Conservation (phyloP, 2,797 vertebrate species). For the Aulostomus chinensis region DNA sequence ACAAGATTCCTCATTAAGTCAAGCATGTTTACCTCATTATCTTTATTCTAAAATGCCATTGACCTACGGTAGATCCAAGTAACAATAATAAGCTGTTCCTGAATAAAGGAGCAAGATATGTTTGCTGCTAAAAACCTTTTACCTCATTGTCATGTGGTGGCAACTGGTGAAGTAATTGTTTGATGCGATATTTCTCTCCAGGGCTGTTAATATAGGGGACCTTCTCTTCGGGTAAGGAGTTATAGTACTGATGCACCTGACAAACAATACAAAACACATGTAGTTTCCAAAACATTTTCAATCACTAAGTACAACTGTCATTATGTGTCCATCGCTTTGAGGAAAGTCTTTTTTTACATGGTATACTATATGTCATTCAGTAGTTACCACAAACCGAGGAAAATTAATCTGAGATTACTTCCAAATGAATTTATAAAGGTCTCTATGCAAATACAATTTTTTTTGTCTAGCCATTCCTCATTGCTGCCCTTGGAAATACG, state of each 20-base stretch:
- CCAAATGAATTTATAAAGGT: constrained; percentile 19
- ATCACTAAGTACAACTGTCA: too few species aligned
- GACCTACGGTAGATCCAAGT: too few species aligned
- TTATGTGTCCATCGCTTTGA: too few species aligned
- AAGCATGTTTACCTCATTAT: neutral
- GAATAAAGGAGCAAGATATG: too few species aligned
- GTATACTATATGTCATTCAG: too few species aligned
- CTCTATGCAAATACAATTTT: constrained; percentile 6
- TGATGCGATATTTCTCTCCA: constrained; percentile 95
- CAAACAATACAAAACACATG: constrained; percentile 12
- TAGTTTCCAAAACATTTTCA: neutral
- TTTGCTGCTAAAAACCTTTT: constrained; percentile 36
- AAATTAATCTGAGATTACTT: constrained; percentile 25
- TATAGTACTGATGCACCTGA: constrained; percentile 99
- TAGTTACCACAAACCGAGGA: too few species aligned
- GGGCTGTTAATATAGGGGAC: constrained; percentile 98
- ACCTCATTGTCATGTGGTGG: constrained; percentile 99
- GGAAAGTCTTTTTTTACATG: too few species aligned
- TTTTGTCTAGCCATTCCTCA: constrained; percentile 20
- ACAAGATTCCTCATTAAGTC: constrained; percentile 4
- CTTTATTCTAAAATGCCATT: too few species aligned
- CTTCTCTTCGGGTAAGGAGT: constrained; percentile 96
- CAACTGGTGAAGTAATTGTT: constrained; percentile 95
- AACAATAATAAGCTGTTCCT: too few species aligned
- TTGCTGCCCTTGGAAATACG: constrained; percentile 26